A percentile compares a stretch with the other conserved stretches of the same genome.
These are phyloP conservation scores for Siniperca undulata DNA, from an alignment of 2,797 vertebrate genomes.

Conservation along the genomic window DNA sequence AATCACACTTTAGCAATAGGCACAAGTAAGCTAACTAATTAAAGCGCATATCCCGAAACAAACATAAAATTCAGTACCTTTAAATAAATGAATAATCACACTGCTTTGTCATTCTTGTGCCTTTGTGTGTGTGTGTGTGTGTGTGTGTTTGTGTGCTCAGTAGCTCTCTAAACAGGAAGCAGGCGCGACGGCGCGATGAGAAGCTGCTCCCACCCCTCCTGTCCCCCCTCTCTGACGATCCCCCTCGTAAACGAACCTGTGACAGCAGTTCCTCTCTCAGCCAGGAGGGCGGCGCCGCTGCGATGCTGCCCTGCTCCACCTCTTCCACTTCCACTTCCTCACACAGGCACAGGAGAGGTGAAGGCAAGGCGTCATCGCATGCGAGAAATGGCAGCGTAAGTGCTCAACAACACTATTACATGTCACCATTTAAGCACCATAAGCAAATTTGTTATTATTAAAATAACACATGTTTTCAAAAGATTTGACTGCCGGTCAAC, in stretches of 20 bases:
- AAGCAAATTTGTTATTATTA: not conserved
- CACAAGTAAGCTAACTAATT: not conserved
- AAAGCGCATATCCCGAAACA: not conserved
- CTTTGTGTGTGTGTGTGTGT: constrained; percentile 7
- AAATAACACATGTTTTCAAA: not conserved
- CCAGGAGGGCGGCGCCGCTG: constrained; percentile 83
- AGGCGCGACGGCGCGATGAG: constrained; percentile 90
- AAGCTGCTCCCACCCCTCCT: constrained; percentile 93
- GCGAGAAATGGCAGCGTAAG: constrained; percentile 87
- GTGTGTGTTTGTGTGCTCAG: constrained; percentile 22
- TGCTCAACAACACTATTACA: not conserved
- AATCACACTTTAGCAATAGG: not conserved
- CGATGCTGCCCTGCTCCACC: constrained; percentile 65
- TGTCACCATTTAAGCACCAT: too few relatives aligned
- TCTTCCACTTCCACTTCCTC: constrained; percentile 79
- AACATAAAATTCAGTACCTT: not conserved
- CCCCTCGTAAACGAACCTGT: constrained; percentile 83
- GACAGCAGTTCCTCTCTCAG: constrained; percentile 86
- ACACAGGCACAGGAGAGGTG: constrained; percentile 91
- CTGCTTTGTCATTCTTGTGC: not conserved
- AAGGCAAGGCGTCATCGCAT: constrained; percentile 87
- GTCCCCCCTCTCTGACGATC: constrained; percentile 92
- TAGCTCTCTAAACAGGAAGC: constrained; percentile 88
- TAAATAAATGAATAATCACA: constrained; percentile 9
- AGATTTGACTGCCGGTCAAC: not conserved